Evolutionary conservation across 2,797 vertebrate species (phyloP), one percentile per base, ranked within the genome.

Genomic region (Orientallactaga sibirica): DNA sequence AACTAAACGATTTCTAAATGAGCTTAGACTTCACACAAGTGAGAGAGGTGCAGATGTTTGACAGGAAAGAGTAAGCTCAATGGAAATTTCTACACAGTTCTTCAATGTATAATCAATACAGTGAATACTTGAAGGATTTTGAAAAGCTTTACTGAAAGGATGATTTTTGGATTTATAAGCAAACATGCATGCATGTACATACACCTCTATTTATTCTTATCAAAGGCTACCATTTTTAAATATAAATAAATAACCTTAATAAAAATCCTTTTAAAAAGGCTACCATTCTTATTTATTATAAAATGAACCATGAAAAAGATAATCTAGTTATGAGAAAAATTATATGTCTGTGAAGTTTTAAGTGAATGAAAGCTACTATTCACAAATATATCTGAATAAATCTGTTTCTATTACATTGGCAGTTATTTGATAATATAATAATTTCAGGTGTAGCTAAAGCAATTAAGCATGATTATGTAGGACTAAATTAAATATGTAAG

Each of bases 331-430:
- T 37, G 5, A 88, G 84, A 93, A 11, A 73, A 6, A 25, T 64
- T 93, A 84, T 80, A n/a, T 80, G 89, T 86, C 88, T 85, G 61
- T 91, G 75, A 96, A 92, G 94, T 95, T 86, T 83, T 84, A 76
- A 73, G 68, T 80, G 64, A 71, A 74, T 76, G 11, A 6, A 81
- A 85, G 82, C 7, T 37, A 1, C 75, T 64, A 79, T 89, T 43
- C 82, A 14, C 82, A 85, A 85, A 87, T 79, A 81, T 87, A n/a
- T 24, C 43, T 85, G 52, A 62, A 68, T 77, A 71, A 84, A 48
- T 89, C 5, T 73, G 33, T 71, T 91, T 94, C 41, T 76, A 29
- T 33, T 85, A 22, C 33, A 81, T 92, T 80, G 33, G 70, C 15
- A 81, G 0, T 88, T 93, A 70, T 85, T 74, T 93, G 52, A 93